These are phyloP conservation scores for Aptenodytes patagonicus DNA, from an alignment of 2,113 vertebrate species.

Conservation along the genomic window DNA sequence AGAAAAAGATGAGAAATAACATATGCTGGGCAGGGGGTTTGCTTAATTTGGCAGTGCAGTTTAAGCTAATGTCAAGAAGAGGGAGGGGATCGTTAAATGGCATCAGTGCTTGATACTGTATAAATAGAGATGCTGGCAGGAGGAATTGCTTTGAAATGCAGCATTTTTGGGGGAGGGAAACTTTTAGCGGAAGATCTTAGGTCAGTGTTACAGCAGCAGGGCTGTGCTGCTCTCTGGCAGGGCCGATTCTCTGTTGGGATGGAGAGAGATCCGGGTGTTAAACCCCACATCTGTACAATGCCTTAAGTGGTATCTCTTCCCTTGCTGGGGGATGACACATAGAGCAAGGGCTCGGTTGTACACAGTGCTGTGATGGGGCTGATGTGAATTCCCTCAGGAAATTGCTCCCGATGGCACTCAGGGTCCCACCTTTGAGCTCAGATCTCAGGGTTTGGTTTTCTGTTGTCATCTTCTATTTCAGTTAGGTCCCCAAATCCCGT, in stretches of 20 bases:
- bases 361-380: rapidly evolving
- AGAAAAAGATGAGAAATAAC: not conserved
- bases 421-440: not conserved
- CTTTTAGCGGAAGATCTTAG: not conserved
- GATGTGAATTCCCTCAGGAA: not conserved
- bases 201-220: not conserved
- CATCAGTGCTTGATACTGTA: not conserved
- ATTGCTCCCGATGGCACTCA: rapidly evolving
- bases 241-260: not conserved
- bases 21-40: not conserved
- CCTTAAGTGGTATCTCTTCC: not conserved
- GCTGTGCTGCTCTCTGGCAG: not conserved
- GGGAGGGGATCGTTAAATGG: not conserved
- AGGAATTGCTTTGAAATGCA: not conserved
- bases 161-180: not conserved
- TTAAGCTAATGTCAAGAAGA: not conserved
- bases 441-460: not conserved
- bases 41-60: not conserved
- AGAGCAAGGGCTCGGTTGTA: rapidly evolving
- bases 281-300: not conserved
- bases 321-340: rapidly evolving
- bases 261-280: not conserved
- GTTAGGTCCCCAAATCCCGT: not conserved
- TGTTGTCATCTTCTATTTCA: rapidly evolving
- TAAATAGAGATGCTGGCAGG: not conserved